A percentile compares a stretch with the other conserved stretches of the same genome.
Conservation (phyloP, 2,113 vertebrate genomes). For the Microcebus tavaratra region DNA sequence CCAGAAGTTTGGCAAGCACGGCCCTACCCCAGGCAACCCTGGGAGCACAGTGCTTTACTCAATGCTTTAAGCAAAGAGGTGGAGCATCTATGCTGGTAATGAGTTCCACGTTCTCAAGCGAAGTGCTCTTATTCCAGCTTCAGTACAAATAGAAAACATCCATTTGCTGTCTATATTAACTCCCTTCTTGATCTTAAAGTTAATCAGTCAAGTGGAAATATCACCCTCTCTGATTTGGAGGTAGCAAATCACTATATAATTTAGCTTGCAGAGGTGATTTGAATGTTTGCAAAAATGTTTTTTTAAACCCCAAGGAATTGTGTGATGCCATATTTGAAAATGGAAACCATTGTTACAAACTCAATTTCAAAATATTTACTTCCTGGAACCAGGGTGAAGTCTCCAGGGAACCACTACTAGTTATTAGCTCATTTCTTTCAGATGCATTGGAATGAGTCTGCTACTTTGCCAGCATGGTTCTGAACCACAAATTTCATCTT, state of each 20-base stretch:
- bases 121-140: background rate
- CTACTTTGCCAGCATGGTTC: slow-evolving; percentile 36
- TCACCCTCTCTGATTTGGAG: background rate
- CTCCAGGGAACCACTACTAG: slow-evolving; percentile 50
- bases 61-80: background rate
- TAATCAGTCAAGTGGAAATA: background rate
- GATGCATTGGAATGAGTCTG: slow-evolving; percentile 25
- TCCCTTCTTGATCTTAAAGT: background rate
- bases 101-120: background rate
- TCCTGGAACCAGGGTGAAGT: slow-evolving; percentile 59
- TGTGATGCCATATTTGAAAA: slow-evolving; percentile 54
- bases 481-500: slow-evolving; percentile 65
- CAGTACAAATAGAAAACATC: background rate
- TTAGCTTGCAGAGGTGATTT: slow-evolving; percentile 50
- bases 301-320: slow-evolving; percentile 8
- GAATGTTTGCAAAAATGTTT: background rate
- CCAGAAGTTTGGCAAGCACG: background rate
- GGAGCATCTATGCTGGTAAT: background rate
- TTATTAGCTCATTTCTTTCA: slow-evolving; percentile 63
- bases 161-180: background rate
- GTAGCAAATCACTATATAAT: background rate
- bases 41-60: background rate
- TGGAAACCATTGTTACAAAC: slow-evolving; percentile 66
- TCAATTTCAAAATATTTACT: slow-evolving; percentile 74
- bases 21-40: background rate